A percentile compares a stretch with the other conserved stretches of the same genome.
phyloP scores from a whole-genome alignment of 1,140 invertebrate species.

The Bicyclus anynana region DNA sequence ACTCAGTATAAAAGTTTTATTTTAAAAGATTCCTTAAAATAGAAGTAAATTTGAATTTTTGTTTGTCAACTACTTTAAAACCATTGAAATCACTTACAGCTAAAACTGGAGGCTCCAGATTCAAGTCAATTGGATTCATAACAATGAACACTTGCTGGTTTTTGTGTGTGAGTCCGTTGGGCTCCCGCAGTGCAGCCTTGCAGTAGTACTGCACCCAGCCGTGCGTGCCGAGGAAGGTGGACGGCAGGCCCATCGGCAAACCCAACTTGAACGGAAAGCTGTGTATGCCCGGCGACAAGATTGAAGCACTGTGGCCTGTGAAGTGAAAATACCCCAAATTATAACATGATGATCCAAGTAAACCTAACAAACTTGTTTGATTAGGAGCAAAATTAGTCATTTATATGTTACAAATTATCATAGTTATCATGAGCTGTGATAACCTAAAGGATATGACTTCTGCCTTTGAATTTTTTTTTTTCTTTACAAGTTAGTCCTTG shows the following conservation, averaged over 20 bases:
- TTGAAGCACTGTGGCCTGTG: conserved; percentile 86
- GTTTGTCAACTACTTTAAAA: too few species aligned
- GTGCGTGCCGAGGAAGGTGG: conserved; percentile 95
- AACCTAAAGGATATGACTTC: too few species aligned
- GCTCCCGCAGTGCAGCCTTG: conserved; percentile 92
- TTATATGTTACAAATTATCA: too few species aligned
- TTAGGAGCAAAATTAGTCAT: too few species aligned
- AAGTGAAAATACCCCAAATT: neutral
- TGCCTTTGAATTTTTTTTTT: too few species aligned
- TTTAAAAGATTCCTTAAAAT: too few species aligned
- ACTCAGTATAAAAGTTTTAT: too few species aligned
- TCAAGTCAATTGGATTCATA: conserved; percentile 97
- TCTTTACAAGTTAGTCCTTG: too few species aligned
- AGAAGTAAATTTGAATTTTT: too few species aligned
- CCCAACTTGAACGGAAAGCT: conserved; percentile 97
- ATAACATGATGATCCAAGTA: too few species aligned
- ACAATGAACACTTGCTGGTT: conserved; percentile 98
- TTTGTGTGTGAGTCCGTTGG: conserved; percentile 94
- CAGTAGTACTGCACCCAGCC: conserved; percentile 98
- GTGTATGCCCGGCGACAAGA: conserved; percentile 95
- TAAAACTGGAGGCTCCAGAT: conserved; percentile 91
- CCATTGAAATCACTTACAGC: conserved; percentile 81
- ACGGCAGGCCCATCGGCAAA: conserved; percentile 91
- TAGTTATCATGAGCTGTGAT: too few species aligned
- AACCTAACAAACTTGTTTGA: too few species aligned